Evolutionary conservation across 2,888 invertebrate species (phyloP).

Genomic region (Adelognathus sp.): DNA sequence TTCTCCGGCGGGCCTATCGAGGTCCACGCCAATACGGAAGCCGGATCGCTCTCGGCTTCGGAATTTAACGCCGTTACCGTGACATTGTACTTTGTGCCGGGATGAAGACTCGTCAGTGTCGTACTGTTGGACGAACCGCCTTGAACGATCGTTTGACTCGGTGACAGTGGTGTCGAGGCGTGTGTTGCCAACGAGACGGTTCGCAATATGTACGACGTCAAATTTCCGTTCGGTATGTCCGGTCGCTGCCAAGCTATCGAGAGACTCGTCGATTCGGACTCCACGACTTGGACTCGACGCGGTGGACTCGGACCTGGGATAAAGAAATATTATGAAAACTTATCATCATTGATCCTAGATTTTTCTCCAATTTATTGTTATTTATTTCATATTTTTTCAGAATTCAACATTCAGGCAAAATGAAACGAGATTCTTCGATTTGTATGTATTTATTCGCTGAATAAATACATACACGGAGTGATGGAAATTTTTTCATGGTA

Average conservation of each 20-base stretch:
- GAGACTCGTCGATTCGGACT: slow-evolving; percentile 82
- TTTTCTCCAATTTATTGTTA: slow-evolving; percentile 70
- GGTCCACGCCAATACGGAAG: slow-evolving; percentile 85
- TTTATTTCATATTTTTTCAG: not conserved
- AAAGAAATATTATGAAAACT: too few relatives aligned
- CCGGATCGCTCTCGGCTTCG: slow-evolving; percentile 84
- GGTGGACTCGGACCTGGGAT: slow-evolving; percentile 88
- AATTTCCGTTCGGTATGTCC: slow-evolving; percentile 81
- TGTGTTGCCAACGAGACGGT: slow-evolving; percentile 75
- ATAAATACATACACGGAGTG: too few relatives aligned
- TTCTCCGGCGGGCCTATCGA: slow-evolving; percentile 86
- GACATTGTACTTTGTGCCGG: slow-evolving; percentile 90
- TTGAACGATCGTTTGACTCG: slow-evolving; percentile 73
- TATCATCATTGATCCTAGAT: too few relatives aligned
- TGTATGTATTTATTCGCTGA: too few relatives aligned
- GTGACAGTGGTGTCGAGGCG: slow-evolving; percentile 69
- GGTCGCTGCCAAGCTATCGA: slow-evolving; percentile 81
- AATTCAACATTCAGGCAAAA: too few relatives aligned
- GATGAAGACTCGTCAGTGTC: slow-evolving; percentile 83
- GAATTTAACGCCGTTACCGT: slow-evolving; percentile 86
- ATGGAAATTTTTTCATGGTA: too few relatives aligned
- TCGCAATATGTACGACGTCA: slow-evolving; percentile 80
- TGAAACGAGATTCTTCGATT: too few relatives aligned
- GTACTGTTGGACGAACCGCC: slow-evolving; percentile 76
- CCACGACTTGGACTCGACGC: slow-evolving; percentile 82